These are phyloP conservation scores for Pelecanus crispus DNA, from an alignment of 2,113 vertebrate species.

Conservation along the genomic window DNA sequence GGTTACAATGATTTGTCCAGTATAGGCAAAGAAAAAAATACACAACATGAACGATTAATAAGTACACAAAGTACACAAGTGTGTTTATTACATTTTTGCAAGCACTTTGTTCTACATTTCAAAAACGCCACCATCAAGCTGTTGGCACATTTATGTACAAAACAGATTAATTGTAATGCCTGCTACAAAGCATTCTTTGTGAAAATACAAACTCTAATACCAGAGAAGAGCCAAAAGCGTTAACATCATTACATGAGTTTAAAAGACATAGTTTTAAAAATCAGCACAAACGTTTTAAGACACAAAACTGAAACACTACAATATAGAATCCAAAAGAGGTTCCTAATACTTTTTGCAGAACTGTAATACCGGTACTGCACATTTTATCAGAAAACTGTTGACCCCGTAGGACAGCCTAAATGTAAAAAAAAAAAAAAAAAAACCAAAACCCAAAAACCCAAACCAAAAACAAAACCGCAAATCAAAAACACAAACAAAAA, in stretches of 20 bases:
- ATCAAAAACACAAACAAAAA: constrained; percentile 51
- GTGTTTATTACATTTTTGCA: constrained; percentile 96
- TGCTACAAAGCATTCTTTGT: constrained; percentile 96
- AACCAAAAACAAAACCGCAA: constrained; percentile 58
- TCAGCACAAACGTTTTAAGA: constrained; percentile 92
- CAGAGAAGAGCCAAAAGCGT: constrained; percentile 84
- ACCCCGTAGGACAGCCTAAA: constrained; percentile 81
- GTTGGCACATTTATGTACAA: constrained; percentile 99
- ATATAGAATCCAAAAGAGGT: constrained; percentile 86
- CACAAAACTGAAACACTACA: constrained; percentile 95
- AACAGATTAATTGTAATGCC: constrained; percentile 95
- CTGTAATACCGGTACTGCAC: constrained; percentile 92
- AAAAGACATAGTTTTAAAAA: constrained; percentile 88
- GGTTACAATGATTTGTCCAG: background rate
- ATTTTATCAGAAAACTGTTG: constrained; percentile 86
- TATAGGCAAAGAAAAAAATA: background rate
- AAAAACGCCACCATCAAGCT: constrained; percentile 99
- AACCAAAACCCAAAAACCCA: constrained; percentile 37
- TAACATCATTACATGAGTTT: constrained; percentile 87
- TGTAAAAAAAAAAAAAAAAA: constrained; percentile 70
- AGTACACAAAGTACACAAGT: constrained; percentile 97
- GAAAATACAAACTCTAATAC: constrained; percentile 99
- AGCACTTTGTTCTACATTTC: constrained; percentile 99
- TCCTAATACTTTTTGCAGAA: constrained; percentile 85
- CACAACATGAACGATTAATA: constrained; percentile 59